These are phyloP conservation scores for Phalacrocorax pelagicus DNA, from an alignment of 2,113 vertebrate genomes.

Conservation along the genomic window DNA sequence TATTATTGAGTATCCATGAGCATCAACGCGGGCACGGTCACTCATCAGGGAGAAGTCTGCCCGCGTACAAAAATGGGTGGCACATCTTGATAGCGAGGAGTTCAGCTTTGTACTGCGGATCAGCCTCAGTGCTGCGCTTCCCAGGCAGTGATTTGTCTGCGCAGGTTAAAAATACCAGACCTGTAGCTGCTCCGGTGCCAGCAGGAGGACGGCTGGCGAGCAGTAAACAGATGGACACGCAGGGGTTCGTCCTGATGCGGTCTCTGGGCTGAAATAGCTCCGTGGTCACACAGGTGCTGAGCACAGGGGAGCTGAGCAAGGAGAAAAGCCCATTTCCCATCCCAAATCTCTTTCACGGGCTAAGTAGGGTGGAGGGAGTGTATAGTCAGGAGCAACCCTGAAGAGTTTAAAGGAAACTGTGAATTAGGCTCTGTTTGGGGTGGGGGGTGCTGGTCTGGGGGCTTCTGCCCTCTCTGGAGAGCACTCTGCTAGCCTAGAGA, in stretches of 20 bases:
- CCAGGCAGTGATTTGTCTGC: neutral
- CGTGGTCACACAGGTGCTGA: too few relatives aligned
- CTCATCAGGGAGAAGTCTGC: neutral
- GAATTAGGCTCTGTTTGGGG: neutral
- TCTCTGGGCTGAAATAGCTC: neutral
- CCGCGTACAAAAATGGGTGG: neutral
- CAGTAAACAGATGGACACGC: neutral
- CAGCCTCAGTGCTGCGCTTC: neutral
- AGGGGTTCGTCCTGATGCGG: neutral
- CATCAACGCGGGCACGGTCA: neutral
- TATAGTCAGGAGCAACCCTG: neutral
- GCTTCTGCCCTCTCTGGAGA: neutral
- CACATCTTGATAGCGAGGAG: neutral
- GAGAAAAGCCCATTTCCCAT: neutral
- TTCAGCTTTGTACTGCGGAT: neutral
- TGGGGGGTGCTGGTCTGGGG: neutral
- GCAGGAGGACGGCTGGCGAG: neutral
- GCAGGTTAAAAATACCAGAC: neutral
- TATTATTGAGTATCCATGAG: neutral
- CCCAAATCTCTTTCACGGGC: too few relatives aligned
- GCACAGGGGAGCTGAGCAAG: accelerated
- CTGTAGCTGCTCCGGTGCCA: neutral
- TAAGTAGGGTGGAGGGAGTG: neutral
- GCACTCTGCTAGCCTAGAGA: neutral
- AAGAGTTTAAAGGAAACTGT: neutral